Base-by-base conservation (phyloP, 1,140 invertebrate species). In the Papilio aristodemus region DNA sequence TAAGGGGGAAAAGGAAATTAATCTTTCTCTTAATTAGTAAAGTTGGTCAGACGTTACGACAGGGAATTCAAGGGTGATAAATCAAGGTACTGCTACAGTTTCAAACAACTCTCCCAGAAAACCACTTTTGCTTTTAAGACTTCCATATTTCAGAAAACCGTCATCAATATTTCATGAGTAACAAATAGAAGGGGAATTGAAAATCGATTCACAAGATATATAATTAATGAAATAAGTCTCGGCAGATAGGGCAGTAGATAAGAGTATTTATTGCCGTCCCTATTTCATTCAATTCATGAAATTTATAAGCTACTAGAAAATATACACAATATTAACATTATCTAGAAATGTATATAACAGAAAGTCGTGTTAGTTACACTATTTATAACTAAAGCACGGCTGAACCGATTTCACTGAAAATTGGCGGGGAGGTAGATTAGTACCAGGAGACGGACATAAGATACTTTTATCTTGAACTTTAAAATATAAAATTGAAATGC, bases 1-100 rank as follows among this genome's bases (percentile, higher is more conserved):
- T 83, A 83, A 83, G 75, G 81, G 79, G 85, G 6, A 85, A 81
- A 83, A 77, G 85, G 85, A 86, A 86, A 87, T 87, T 87, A 86
- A 89, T 89, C 85, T 89, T 87, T 86, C 73, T 83, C 80, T 87
- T 89, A 89, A 89, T 89, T 89, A 89, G 87, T 72, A 89, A 89
- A 89, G 84, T 89, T 89, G 78, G 79, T 81, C 76, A 77, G 84
- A 82, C 78, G 81, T 71, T 76, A 76, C 78, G 80, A 73, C 76
- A 76, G 78, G 73, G 80, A 79, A 86, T 86, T 81, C 85, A 84
- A 84, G 84, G 82, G 78, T 79, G 70, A 89, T 89, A 86, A 89
- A 87, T 89, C 85, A 89, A 87, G 85, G 85, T 89, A 83, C 83
- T 86, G 72, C 75, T 75, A 75, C 71, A 75, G 66, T 87, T 83